Percentiles rank a stretch among this genome's conserved stretches.
phyloP scores from a whole-genome alignment of 1,140 invertebrate species.

The Pseudomyrmex pallidus region DNA sequence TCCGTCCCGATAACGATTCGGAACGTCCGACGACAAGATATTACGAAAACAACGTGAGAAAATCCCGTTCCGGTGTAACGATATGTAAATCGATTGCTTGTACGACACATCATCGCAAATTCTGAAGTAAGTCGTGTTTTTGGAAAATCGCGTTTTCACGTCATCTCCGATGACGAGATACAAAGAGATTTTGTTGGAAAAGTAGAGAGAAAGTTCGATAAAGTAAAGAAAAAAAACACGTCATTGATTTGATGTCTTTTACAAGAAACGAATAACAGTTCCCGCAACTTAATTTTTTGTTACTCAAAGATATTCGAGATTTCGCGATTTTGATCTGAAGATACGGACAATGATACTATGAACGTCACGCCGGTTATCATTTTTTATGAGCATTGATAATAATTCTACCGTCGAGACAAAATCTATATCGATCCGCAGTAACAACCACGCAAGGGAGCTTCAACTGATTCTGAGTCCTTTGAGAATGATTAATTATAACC shows the following conservation, averaged over 20 bases:
- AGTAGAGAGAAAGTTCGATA: background rate
- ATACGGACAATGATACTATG: background rate
- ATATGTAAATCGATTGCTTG: constrained; percentile 59
- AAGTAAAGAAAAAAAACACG: background rate
- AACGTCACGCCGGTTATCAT: too few species aligned
- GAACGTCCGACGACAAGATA: constrained; percentile 1
- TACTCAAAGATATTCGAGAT: background rate
- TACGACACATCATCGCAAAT: background rate
- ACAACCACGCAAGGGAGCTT: background rate
- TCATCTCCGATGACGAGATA: background rate
- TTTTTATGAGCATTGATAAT: constrained; percentile 26
- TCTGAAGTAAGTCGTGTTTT: background rate
- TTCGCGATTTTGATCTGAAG: constrained; percentile 19
- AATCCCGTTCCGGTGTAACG: background rate
- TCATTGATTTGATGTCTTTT: background rate
- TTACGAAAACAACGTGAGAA: constrained; percentile 38
- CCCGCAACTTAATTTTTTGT: background rate
- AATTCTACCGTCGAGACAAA: background rate
- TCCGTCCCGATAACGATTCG: constrained; percentile 56
- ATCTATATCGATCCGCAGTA: background rate
- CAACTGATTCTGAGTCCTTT: background rate
- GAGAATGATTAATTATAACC: constrained; percentile 51
- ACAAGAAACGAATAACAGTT: too few species aligned
- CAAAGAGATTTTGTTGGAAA: background rate
- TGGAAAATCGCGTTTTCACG: background rate